Percentiles rank a stretch among this genome's conserved stretches.
Conservation (phyloP, 1,140 invertebrate genomes). For the Battus philenor region DNA sequence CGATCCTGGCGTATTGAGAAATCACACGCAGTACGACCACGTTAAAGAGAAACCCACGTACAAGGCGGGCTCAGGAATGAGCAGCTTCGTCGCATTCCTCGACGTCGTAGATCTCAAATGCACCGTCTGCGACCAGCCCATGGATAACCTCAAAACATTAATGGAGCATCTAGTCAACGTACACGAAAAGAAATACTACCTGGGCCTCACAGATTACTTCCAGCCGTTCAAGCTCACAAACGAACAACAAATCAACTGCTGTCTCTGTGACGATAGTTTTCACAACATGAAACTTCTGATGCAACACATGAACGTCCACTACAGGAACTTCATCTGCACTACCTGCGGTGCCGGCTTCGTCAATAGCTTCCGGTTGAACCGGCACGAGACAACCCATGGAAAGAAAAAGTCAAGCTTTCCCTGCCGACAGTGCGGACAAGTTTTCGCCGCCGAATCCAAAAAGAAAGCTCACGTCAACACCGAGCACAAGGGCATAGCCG, state of each 20-base stretch:
- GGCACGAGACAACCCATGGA: conserved; percentile 56
- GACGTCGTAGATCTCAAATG: conserved; percentile 65
- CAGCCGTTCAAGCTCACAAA: conserved; percentile 57
- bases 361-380: conserved; percentile 54
- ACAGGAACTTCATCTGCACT: conserved; percentile 62
- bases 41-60: conserved; percentile 52
- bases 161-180: conserved; percentile 51
- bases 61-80: conserved; percentile 53
- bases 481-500: conserved; percentile 64
- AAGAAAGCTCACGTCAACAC: conserved; percentile 61
- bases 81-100: conserved; percentile 56
- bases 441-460: conserved; percentile 58
- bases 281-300: conserved; percentile 65
- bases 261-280: conserved; percentile 50
- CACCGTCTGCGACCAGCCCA: conserved; percentile 42
- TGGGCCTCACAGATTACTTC: conserved; percentile 55
- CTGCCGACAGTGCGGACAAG: conserved; percentile 50
- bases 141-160: conserved; percentile 40
- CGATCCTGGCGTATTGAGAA: conserved; percentile 41
- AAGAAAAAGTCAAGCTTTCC: conserved; percentile 58
- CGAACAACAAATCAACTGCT: conserved; percentile 58
- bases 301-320: conserved; percentile 67
- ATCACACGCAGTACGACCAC: conserved; percentile 52
- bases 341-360: conserved; percentile 62
- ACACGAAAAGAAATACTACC: conserved; percentile 57